A percentile compares a stretch with the other conserved stretches of the same genome.
Conservation (phyloP, 2,888 invertebrate species). For the Papilio elwesi region DNA sequence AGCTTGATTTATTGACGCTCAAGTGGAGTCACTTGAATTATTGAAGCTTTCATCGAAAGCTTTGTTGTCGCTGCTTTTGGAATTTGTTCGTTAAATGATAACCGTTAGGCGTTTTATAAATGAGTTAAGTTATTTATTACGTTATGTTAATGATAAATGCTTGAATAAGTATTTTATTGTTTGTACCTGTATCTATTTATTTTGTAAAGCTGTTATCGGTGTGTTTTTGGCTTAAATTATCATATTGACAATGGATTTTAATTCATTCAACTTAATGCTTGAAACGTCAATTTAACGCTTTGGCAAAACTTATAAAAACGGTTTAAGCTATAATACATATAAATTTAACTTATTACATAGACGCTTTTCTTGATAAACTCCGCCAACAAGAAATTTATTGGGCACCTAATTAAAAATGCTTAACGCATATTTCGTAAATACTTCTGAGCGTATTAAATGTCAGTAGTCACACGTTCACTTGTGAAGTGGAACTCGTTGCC, state of each 20-base stretch:
- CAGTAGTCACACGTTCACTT: constrained; percentile 22
- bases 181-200: neutral
- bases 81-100: constrained; percentile 24
- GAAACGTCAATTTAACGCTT: neutral
- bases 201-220: neutral
- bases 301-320: too few relatives aligned
- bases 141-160: neutral
- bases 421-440: neutral
- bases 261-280: neutral
- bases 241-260: neutral
- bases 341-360: too few relatives aligned
- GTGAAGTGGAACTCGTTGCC: constrained; percentile 25
- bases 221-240: neutral
- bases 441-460: neutral
- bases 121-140: neutral
- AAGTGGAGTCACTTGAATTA: too few relatives aligned
- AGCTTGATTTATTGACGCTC: constrained; percentile 35
- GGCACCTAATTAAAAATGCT: neutral
- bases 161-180: neutral
- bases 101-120: neutral
- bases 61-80: constrained; percentile 20
- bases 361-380: too few relatives aligned
- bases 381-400: too few relatives aligned
- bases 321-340: too few relatives aligned
- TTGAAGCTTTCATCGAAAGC: constrained; percentile 12